phyloP scores from a whole-genome alignment of 2,797 vertebrate genomes.

The Amblyopsis hoosieri region DNA sequence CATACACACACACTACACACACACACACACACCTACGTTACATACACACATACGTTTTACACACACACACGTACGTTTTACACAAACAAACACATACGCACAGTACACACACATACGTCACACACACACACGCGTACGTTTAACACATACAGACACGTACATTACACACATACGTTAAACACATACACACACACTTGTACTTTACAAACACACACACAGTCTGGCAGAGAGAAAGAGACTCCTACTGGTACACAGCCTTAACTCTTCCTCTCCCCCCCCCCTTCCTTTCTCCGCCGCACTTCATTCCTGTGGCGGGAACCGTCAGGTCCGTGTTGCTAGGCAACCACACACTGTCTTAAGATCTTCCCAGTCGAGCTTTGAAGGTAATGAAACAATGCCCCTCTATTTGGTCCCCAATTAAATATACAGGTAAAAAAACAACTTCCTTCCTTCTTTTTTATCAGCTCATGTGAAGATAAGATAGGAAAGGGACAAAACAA shows the following conservation, averaged over 20 bases:
- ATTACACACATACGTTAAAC: neutral
- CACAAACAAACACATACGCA: neutral
- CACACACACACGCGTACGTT: neutral
- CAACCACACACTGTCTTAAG: conserved; percentile 74
- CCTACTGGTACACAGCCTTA: conserved; percentile 40
- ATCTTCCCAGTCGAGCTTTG: conserved; percentile 79
- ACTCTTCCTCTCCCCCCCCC: conserved; percentile 12
- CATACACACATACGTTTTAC: neutral
- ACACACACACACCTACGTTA: neutral
- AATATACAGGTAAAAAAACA: conserved; percentile 38
- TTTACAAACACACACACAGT: neutral
- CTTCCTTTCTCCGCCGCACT: conserved; percentile 42
- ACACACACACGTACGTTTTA: neutral
- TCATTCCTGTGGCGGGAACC: conserved; percentile 72
- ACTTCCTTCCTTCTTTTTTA: neutral
- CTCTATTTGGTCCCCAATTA: conserved; percentile 39
- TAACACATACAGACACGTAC: neutral
- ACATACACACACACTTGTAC: neutral
- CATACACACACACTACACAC: neutral
- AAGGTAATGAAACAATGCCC: conserved; percentile 86
- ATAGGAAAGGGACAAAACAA: conserved; percentile 8
- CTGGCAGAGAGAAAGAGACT: neutral
- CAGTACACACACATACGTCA: neutral
- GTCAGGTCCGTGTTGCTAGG: conserved; percentile 81
- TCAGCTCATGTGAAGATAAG: conserved; percentile 9